Conservation (phyloP, 2,113 vertebrate species). For the Mustelus asterias region DNA sequence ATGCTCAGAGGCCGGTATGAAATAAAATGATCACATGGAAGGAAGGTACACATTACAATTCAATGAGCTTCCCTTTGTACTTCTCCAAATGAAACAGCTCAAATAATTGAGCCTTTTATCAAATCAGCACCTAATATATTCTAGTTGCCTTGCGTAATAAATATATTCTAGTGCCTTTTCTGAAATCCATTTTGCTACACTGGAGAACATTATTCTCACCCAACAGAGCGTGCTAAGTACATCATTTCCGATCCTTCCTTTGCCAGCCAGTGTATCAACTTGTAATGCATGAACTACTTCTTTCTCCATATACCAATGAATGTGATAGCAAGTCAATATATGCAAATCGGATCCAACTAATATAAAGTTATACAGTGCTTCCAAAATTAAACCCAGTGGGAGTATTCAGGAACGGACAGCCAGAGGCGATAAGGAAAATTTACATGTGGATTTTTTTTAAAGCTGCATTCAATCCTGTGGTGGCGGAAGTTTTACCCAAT, state of each 20-base stretch:
- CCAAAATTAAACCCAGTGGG: slow-evolving; percentile 28
- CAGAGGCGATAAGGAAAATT: not conserved
- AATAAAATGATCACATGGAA: not conserved
- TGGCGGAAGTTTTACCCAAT: not conserved
- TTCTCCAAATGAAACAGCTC: not conserved
- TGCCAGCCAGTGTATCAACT: not conserved
- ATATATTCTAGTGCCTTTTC: not conserved
- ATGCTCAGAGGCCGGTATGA: not conserved
- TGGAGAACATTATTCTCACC: slow-evolving; percentile 1
- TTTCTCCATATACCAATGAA: not conserved
- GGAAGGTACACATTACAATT: not conserved
- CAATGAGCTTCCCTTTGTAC: not conserved
- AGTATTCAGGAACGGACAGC: not conserved
- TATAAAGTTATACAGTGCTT: not conserved
- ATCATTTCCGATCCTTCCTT: not conserved
- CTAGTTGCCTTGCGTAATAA: slow-evolving; percentile 19
- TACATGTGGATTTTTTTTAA: not conserved
- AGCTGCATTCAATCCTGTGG: not conserved
- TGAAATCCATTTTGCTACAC: not conserved
- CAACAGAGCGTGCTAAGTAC: not conserved
- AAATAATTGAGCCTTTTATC: slow-evolving; percentile 24
- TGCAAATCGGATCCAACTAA: not conserved
- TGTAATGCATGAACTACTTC: slow-evolving; percentile 5
- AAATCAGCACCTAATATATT: slow-evolving; percentile 18
- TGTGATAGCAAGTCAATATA: slow-evolving; percentile 2